These are phyloP conservation scores for Acanthacorydalis orientalis DNA, from an alignment of 2,888 invertebrate species.

Conservation along the genomic window DNA sequence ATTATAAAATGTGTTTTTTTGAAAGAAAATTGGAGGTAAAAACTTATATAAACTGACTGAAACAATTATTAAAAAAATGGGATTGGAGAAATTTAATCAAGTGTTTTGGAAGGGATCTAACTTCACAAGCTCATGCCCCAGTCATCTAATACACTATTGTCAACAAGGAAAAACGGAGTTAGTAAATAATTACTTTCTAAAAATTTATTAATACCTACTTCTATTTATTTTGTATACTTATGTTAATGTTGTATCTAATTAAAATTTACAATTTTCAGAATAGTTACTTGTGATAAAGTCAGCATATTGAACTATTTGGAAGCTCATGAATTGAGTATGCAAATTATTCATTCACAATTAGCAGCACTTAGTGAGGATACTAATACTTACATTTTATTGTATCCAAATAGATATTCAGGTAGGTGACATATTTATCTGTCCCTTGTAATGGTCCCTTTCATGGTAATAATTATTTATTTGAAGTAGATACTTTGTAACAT, in stretches of 20 bases:
- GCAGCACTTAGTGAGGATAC: conserved; percentile 31
- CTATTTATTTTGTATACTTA: too few species aligned
- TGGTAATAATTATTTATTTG: neutral
- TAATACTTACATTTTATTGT: conserved; percentile 13
- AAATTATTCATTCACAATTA: conserved; percentile 26
- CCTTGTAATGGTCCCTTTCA: neutral
- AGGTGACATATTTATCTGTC: conserved; percentile 10
- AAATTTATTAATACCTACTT: too few species aligned
- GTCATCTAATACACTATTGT: conserved; percentile 32
- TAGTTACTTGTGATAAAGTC: conserved; percentile 31
- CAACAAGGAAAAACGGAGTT: conserved; percentile 26
- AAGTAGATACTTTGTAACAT: too few species aligned
- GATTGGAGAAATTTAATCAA: conserved; percentile 28
- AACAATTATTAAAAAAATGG: conserved; percentile 26
- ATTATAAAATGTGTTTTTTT: conserved; percentile 8
- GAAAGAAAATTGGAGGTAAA: conserved; percentile 30
- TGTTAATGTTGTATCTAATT: too few species aligned
- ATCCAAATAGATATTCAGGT: conserved; percentile 27
- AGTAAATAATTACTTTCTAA: conserved; percentile 16
- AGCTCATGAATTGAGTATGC: conserved; percentile 33
- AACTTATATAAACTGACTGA: conserved; percentile 32
- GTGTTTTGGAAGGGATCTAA: conserved; percentile 25
- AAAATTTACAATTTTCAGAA: conserved; percentile 12
- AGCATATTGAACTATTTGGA: conserved; percentile 34
- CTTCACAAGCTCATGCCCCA: conserved; percentile 28